Conservation (phyloP, 2,888 invertebrate genomes). For the Scaptomyza polygonia region DNA sequence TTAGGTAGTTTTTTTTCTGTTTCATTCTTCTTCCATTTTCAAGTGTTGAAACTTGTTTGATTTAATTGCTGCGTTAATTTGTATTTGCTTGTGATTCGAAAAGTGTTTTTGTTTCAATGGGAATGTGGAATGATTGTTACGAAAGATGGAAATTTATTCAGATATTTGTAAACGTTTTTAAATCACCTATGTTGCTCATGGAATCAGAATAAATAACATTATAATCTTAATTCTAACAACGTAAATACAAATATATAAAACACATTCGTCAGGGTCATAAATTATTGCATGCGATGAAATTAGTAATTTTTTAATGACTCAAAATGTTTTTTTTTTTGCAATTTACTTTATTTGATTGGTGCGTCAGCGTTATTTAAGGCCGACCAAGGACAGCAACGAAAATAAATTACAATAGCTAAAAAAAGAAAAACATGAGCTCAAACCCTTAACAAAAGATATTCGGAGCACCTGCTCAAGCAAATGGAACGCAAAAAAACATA, state of each 20-base stretch:
- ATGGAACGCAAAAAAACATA: constrained; percentile 24
- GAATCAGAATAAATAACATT: no score
- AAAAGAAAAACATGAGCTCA: constrained; percentile 6
- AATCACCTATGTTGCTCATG: no score
- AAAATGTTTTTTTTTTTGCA: constrained; percentile 15
- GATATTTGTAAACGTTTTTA: no score
- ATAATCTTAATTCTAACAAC: background rate
- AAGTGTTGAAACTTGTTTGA: constrained; percentile 35
- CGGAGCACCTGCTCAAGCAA: constrained; percentile 32
- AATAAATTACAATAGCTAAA: constrained; percentile 9
- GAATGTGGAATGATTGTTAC: constrained; percentile 31
- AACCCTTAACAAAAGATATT: constrained; percentile 30
- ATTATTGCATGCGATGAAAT: background rate
- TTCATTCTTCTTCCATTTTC: background rate
- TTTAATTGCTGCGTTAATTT: constrained; percentile 62
- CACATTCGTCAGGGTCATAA: constrained; percentile 9
- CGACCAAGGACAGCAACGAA: constrained; percentile 34
- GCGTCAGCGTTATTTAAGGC: constrained; percentile 42
- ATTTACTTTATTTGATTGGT: constrained; percentile 21
- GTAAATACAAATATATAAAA: background rate
- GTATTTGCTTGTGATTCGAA: constrained; percentile 39
- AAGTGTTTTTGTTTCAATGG: constrained; percentile 1
- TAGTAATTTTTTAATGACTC: constrained; percentile 2
- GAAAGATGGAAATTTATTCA: background rate
- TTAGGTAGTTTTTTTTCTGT: constrained; percentile 9